Percentiles rank a stretch among this genome's conserved stretches.
Evolutionary conservation across 2,113 vertebrate genomes (phyloP).

Genomic region (Trochalopteron elliotii): DNA sequence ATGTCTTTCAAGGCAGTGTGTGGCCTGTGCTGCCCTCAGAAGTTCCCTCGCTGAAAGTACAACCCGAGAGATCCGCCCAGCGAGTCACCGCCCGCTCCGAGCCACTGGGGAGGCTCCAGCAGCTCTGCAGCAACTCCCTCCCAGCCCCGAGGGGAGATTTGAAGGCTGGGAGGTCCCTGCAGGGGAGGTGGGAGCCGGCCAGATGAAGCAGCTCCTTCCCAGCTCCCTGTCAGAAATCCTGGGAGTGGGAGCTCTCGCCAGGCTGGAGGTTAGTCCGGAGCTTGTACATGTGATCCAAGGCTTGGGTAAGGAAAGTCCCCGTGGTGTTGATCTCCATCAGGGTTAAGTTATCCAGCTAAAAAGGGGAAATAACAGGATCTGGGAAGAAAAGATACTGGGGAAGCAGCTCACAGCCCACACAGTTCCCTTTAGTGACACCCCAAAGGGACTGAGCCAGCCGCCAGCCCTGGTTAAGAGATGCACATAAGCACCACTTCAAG

Average conservation of each 20-base stretch:
- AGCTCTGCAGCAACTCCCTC: background rate
- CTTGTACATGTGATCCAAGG: constrained; percentile 92
- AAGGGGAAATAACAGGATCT: background rate
- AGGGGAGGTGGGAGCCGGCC: background rate
- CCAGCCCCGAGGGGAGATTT: accelerated
- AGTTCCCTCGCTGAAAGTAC: constrained; percentile 46
- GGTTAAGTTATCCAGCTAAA: constrained; percentile 93
- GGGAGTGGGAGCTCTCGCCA: constrained; percentile 59
- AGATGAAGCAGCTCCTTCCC: constrained; percentile 22
- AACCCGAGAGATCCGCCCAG: background rate
- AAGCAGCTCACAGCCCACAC: background rate
- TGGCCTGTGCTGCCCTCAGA: constrained; percentile 54
- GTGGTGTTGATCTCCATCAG: constrained; percentile 96
- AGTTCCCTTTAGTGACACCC: background rate
- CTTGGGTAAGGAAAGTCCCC: constrained; percentile 85
- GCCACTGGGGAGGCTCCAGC: background rate
- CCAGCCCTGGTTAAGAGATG: background rate
- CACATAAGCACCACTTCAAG: accelerated
- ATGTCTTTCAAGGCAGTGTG: background rate
- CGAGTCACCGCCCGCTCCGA: background rate
- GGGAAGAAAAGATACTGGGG: accelerated
- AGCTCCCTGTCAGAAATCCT: constrained; percentile 86
- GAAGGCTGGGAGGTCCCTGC: background rate
- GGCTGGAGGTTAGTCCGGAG: constrained; percentile 87
- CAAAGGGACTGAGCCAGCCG: background rate